These are phyloP conservation scores for Calliphora vomitoria DNA, from an alignment of 2,888 invertebrate species.

Conservation along the genomic window DNA sequence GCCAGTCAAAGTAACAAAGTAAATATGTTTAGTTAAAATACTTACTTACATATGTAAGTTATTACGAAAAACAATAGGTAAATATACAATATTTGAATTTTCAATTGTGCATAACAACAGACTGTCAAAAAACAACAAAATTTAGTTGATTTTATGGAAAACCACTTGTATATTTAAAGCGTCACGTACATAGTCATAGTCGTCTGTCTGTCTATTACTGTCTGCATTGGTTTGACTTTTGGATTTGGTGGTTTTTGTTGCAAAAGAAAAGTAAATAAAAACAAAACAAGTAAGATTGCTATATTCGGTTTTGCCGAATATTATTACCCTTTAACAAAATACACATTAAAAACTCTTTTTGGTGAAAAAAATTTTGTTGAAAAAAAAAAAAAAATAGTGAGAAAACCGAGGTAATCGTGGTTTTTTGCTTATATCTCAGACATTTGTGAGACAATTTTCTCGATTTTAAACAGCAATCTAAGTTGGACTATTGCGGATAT, in stretches of 20 bases:
- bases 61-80: neutral
- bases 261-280: neutral
- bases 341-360: too few species aligned
- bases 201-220: slow-evolving; percentile 33
- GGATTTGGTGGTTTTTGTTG: slow-evolving; percentile 34
- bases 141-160: slow-evolving; percentile 19
- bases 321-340: too few species aligned
- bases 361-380: neutral
- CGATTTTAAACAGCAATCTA: too few species aligned
- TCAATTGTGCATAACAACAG: slow-evolving; percentile 38
- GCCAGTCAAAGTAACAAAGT: slow-evolving; percentile 43
- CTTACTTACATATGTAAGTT: neutral
- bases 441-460: too few species aligned
- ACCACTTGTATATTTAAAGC: slow-evolving; percentile 32
- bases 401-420: too few species aligned
- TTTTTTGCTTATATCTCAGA: too few species aligned
- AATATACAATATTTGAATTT: slow-evolving; percentile 17
- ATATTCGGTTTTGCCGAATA: too few species aligned
- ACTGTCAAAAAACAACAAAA: slow-evolving; percentile 29
- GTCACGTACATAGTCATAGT: slow-evolving; percentile 22
- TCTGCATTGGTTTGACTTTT: slow-evolving; percentile 4
- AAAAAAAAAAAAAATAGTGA: too few species aligned
- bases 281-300: neutral
- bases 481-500: too few species aligned
- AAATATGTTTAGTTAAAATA: slow-evolving; percentile 13